Evolutionary conservation across 2,888 invertebrate species (phyloP), one percentile per base, ranked within the genome.

Genomic region (Volucella bombylans): DNA sequence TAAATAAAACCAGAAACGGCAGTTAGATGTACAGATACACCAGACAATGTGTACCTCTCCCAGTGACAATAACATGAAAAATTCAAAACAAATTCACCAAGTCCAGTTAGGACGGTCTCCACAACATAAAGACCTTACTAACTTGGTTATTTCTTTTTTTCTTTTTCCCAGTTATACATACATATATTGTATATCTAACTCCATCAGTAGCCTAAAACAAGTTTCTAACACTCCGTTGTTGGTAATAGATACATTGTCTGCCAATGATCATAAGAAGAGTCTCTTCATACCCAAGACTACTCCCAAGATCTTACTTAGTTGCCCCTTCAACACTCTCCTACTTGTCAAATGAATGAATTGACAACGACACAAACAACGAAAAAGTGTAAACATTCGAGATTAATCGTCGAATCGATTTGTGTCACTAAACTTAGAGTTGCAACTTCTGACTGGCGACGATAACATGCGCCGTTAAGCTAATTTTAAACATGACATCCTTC

Each of bases 401-500:
- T 77, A 85, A 68, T 68, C 67, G 54, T 71, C 59, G 47, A 64
- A 74, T 45, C 80, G 85, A 85, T 85, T 85, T 85, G 81, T 85
- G 85, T 81, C 85, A 85, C 81, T 85, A 85, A 81, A 85, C 85
- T 68, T 74, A 31, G 65, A 65, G 61, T 72, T 77, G 31, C 69
- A 64, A 62, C 54, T 62, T 41, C 1, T 31, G 41, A 31, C 43
- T 80, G 72, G 76, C 80, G 72, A 31, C 78, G 72, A 72, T 68
- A 82, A 78, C 82, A 82, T 67, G 45, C 76, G 72, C 83, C 83
- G 83, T 81, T 85, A 85, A 85, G 83, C 71, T 85, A 72, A 85
- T 80, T 80, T 85, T 67, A 76, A 81, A 85, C 80, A 69, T 47
- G 79, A 83, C 79, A 83, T 83, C 81, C 71, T 85, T 85, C 71